phyloP scores from a whole-genome alignment of 1,140 invertebrate genomes.

The Zaprionus africanus region DNA sequence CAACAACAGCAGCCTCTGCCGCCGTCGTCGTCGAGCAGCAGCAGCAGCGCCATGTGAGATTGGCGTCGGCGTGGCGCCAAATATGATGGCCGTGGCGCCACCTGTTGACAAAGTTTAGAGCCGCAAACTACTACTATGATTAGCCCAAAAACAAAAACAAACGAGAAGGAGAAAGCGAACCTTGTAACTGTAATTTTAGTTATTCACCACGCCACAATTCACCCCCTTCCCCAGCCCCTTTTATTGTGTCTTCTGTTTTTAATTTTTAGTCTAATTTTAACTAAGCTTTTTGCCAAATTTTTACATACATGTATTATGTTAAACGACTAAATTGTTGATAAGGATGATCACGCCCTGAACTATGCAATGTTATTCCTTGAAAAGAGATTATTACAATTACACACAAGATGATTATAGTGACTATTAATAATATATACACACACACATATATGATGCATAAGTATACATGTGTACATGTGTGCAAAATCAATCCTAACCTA shows the following conservation, averaged over 20 bases:
- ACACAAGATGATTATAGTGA: constrained; percentile 54
- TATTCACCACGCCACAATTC: constrained; percentile 5
- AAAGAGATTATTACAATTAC: constrained; percentile 81
- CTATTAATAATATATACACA: constrained; percentile 57
- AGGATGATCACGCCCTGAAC: constrained; percentile 58
- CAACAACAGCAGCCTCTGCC: constrained; percentile 17
- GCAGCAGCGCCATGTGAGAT: constrained; percentile 62
- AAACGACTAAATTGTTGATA: constrained; percentile 67
- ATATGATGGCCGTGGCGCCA: constrained; percentile 66
- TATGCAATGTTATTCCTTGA: constrained; percentile 83
- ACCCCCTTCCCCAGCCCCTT: neutral
- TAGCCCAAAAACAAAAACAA: constrained; percentile 9
- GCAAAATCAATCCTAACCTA: constrained; percentile 71
- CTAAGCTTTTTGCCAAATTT: constrained; percentile 80
- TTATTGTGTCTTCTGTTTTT: constrained; percentile 43
- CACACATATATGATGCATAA: constrained; percentile 52
- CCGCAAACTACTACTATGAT: constrained; percentile 35
- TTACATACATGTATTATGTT: constrained; percentile 74
- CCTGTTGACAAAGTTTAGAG: constrained; percentile 67
- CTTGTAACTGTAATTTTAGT: constrained; percentile 11
- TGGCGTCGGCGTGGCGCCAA: constrained; percentile 79
- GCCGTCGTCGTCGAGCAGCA: constrained; percentile 10
- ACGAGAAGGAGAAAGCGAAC: neutral
- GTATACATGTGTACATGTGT: constrained; percentile 53
- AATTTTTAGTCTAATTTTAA: constrained; percentile 80